Conservation (phyloP, 2,888 invertebrate genomes). For the Busseola fusca region DNA sequence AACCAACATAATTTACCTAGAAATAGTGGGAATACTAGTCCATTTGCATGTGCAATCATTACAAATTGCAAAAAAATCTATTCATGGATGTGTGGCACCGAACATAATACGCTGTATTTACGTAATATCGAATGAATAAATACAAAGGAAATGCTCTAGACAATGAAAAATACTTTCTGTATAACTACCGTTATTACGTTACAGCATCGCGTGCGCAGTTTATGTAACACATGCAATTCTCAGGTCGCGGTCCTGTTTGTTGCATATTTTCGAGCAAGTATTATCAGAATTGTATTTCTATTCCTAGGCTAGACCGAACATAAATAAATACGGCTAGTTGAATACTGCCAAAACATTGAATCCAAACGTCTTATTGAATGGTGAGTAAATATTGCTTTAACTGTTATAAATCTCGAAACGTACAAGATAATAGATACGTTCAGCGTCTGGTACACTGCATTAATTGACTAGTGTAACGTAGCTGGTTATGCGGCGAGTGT, state of each 20-base stretch:
- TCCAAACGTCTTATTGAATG: conserved; percentile 16
- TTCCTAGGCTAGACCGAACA: conserved; percentile 15
- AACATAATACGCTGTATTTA: conserved; percentile 66
- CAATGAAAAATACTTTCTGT: conserved; percentile 84
- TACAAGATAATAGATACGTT: conserved; percentile 70
- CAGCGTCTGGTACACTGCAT: conserved; percentile 68
- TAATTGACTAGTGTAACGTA: conserved; percentile 79
- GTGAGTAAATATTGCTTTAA: conserved; percentile 57
- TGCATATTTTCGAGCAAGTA: conserved; percentile 38
- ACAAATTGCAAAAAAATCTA: conserved; percentile 38
- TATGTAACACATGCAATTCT: conserved; percentile 73
- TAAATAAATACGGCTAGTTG: conserved; percentile 24
- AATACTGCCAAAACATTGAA: conserved; percentile 23
- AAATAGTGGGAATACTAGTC: conserved; percentile 32
- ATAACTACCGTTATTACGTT: conserved; percentile 78
- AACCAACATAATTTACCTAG: conserved; percentile 20
- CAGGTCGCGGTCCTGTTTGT: conserved; percentile 43
- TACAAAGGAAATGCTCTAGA: conserved; percentile 86
- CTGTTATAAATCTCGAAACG: conserved; percentile 41
- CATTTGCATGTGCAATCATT: conserved; percentile 48
- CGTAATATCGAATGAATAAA: conserved; percentile 75
- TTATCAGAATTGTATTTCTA: conserved; percentile 2
- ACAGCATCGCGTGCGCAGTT: conserved; percentile 64
- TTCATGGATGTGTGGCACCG: conserved; percentile 14
- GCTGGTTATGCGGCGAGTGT: conserved; percentile 78